Percentiles rank a stretch among this genome's conserved stretches.
Conservation (phyloP, 1,140 invertebrate species). For the Bombus pascuorum region DNA sequence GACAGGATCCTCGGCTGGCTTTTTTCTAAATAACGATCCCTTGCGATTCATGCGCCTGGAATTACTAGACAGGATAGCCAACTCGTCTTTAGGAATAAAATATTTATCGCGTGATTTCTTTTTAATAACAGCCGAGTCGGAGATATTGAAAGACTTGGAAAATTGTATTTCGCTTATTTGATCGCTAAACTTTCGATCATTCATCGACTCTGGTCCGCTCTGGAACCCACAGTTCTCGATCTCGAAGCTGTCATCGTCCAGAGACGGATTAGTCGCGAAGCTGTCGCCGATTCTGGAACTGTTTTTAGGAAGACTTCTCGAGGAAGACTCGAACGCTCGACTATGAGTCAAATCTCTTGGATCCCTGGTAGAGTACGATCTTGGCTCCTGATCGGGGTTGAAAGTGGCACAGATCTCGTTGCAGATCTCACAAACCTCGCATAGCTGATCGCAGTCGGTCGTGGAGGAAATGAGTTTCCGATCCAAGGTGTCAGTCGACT, state of each 20-base stretch:
- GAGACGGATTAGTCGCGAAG: neutral
- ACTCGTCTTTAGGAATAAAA: slow-evolving; percentile 72
- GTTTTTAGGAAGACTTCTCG: slow-evolving; percentile 29
- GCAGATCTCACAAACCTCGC: slow-evolving; percentile 78
- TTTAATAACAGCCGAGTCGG: neutral
- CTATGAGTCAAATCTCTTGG: neutral
- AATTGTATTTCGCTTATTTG: neutral
- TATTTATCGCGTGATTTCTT: slow-evolving; percentile 47
- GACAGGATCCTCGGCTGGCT: slow-evolving; percentile 12
- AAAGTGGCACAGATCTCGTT: slow-evolving; percentile 70
- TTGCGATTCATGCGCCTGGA: slow-evolving; percentile 69
- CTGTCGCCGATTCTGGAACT: slow-evolving; percentile 40
- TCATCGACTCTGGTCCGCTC: slow-evolving; percentile 18
- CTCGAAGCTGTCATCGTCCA: slow-evolving; percentile 74
- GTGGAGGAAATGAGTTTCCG: slow-evolving; percentile 23
- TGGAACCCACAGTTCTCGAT: slow-evolving; percentile 70
- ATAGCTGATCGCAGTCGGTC: slow-evolving; percentile 58
- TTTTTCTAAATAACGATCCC: slow-evolving; percentile 71
- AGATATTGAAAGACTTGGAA: slow-evolving; percentile 30
- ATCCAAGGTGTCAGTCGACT: slow-evolving; percentile 64
- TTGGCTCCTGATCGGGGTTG: slow-evolving; percentile 50
- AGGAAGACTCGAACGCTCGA: neutral
- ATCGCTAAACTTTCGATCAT: slow-evolving; percentile 23
- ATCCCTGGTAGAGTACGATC: slow-evolving; percentile 13
- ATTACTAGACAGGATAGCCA: slow-evolving; percentile 64